phyloP scores from a whole-genome alignment of 2,888 invertebrate genomes.

The Dolomedes plantarius region DNA sequence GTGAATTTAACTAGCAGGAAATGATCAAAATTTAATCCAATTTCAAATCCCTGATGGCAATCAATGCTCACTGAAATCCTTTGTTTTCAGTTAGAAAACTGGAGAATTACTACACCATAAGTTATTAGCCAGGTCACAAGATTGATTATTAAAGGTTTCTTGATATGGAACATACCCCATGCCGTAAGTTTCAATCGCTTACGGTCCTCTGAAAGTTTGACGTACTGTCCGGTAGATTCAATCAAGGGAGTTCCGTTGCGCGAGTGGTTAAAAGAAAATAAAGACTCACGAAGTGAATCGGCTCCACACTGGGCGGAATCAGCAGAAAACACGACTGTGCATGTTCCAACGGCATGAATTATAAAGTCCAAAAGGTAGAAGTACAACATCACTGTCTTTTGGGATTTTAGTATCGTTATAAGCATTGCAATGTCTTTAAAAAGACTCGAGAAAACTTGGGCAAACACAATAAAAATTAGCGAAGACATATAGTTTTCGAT shows the following conservation, averaged over 20 bases:
- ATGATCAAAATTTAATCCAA: too few species aligned
- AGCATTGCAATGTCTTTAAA: constrained; percentile 41
- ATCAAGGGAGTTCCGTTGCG: neutral
- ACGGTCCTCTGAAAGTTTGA: constrained; percentile 16
- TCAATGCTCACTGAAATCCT: too few species aligned
- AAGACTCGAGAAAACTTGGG: constrained; percentile 30
- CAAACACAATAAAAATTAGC: constrained; percentile 23
- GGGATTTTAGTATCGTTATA: neutral
- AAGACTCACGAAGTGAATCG: constrained; percentile 3
- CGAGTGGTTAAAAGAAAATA: neutral
- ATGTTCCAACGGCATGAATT: neutral
- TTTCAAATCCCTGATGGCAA: too few species aligned
- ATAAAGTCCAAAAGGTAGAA: constrained; percentile 22
- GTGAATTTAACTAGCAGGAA: too few species aligned
- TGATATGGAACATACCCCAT: constrained; percentile 38
- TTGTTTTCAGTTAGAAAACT: constrained; percentile 1
- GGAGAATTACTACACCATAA: constrained; percentile 37
- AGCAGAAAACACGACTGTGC: constrained; percentile 19
- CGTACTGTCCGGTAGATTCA: neutral
- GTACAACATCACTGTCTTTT: neutral
- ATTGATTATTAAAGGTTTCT: constrained; percentile 12
- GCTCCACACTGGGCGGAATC: constrained; percentile 9
- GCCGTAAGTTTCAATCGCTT: constrained; percentile 27
- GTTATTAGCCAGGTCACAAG: constrained; percentile 22
- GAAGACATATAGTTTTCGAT: constrained; percentile 27